These are phyloP conservation scores for Cassiopea andromeda DNA, from an alignment of 30 jellyfish, hydroid and myxozoan species.

Conservation along the genomic window DNA sequence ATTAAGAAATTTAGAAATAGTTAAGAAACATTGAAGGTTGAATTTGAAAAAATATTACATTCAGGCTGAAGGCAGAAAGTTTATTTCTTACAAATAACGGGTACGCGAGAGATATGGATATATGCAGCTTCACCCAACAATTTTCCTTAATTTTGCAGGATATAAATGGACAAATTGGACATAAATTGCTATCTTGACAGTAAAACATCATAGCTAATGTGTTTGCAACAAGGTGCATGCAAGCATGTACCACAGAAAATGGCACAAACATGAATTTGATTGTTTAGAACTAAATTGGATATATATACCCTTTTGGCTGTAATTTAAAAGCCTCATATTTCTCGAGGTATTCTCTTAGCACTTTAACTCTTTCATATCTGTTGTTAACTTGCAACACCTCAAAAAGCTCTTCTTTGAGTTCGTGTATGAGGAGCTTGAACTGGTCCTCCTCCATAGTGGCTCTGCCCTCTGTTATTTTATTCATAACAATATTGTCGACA, in stretches of 20 bases:
- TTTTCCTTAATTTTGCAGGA: too few species aligned
- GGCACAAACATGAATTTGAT: too few species aligned
- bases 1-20: too few species aligned
- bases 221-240: background rate
- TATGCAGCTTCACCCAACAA: too few species aligned
- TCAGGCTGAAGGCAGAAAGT: too few species aligned
- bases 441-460: slow-evolving; percentile 61
- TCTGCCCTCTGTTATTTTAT: slow-evolving; percentile 48
- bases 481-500: slow-evolving; percentile 70
- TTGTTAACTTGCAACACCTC: slow-evolving; percentile 61
- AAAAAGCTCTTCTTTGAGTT: slow-evolving; percentile 71
- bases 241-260: background rate
- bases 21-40: too few species aligned
- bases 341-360: slow-evolving; percentile 63
- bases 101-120: too few species aligned
- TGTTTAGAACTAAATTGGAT: slow-evolving; percentile 41
- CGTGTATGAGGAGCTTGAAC: slow-evolving; percentile 61
- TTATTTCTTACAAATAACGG: too few species aligned
- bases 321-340: slow-evolving; percentile 47
- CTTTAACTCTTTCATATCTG: slow-evolving; percentile 70
- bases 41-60: too few species aligned
- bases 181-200: too few species aligned
- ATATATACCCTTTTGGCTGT: slow-evolving; percentile 65
- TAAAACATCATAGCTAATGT: too few species aligned
- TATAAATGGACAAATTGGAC: too few species aligned